These are phyloP conservation scores for Heliconius aoede DNA, from an alignment of 2,888 invertebrate species.

Conservation along the genomic window DNA sequence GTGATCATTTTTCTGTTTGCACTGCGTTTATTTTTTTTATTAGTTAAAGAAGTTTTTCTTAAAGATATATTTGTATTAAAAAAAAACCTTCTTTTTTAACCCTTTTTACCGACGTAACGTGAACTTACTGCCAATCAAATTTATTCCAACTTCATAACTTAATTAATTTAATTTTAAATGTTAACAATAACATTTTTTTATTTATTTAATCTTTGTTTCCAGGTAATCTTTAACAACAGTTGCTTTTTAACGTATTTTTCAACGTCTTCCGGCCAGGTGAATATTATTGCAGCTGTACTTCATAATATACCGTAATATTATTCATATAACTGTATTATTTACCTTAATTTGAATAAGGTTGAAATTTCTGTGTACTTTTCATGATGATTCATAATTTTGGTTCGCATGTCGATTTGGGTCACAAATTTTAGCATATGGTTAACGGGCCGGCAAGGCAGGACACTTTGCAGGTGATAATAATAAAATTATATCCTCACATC, in stretches of 20 bases:
- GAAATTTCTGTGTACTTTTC: slow-evolving; percentile 19
- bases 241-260: slow-evolving; percentile 38
- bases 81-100: too few relatives aligned
- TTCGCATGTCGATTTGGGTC: slow-evolving; percentile 36
- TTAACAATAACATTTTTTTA: background rate
- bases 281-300: slow-evolving; percentile 28
- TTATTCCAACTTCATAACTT: background rate
- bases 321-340: slow-evolving; percentile 18
- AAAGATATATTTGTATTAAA: too few relatives aligned
- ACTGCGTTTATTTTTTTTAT: too few relatives aligned
- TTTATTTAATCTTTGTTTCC: background rate
- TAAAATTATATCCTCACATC: slow-evolving; percentile 23
- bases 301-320: background rate
- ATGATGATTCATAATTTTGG: slow-evolving; percentile 23
- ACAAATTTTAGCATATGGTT: slow-evolving; percentile 44
- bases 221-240: slow-evolving; percentile 31
- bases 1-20: too few relatives aligned
- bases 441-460: slow-evolving; percentile 33
- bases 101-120: too few relatives aligned
- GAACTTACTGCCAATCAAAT: background rate
- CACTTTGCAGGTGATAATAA: slow-evolving; percentile 38
- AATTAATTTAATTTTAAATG: background rate
- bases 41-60: too few relatives aligned
- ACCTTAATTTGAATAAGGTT: slow-evolving; percentile 9
- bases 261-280: slow-evolving; percentile 46